phyloP scores from a whole-genome alignment of 2,113 vertebrate genomes.

The Turnix velox region DNA sequence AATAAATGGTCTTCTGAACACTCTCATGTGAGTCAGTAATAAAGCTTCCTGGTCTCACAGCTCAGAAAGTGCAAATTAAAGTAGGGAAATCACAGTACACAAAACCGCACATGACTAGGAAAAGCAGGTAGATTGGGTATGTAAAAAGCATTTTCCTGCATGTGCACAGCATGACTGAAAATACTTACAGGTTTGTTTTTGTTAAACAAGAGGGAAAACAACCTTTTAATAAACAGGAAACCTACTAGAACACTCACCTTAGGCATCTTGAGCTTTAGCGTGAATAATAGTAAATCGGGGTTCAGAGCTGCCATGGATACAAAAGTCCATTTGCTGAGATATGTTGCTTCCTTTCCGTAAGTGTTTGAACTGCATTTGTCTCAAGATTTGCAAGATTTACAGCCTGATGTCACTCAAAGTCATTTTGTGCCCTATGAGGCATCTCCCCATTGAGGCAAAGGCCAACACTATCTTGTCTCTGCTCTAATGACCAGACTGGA shows the following conservation, averaged over 20 bases:
- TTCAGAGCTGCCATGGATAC: background rate
- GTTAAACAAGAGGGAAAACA: slow-evolving; percentile 32
- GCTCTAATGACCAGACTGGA: background rate
- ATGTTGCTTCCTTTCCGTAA: background rate
- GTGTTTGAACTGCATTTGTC: background rate
- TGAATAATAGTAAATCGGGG: background rate
- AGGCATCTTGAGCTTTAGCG: background rate
- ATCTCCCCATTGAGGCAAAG: accelerated
- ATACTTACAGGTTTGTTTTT: slow-evolving; percentile 50
- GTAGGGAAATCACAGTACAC: background rate
- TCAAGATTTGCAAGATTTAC: background rate
- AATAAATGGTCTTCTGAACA: background rate
- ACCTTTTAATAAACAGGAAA: slow-evolving; percentile 48
- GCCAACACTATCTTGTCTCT: background rate
- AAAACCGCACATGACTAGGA: slow-evolving; percentile 56
- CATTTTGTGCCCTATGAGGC: background rate
- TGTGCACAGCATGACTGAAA: slow-evolving; percentile 22
- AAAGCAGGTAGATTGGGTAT: background rate
- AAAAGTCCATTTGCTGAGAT: background rate
- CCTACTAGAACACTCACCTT: background rate
- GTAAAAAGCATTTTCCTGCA: slow-evolving; percentile 42
- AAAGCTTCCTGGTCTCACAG: slow-evolving; percentile 44
- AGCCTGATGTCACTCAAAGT: background rate
- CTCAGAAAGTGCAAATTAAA: slow-evolving; percentile 25
- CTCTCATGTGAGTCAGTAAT: slow-evolving; percentile 2